These are phyloP conservation scores for Troilus luridus DNA, from an alignment of 2,888 invertebrate genomes.

Conservation along the genomic window DNA sequence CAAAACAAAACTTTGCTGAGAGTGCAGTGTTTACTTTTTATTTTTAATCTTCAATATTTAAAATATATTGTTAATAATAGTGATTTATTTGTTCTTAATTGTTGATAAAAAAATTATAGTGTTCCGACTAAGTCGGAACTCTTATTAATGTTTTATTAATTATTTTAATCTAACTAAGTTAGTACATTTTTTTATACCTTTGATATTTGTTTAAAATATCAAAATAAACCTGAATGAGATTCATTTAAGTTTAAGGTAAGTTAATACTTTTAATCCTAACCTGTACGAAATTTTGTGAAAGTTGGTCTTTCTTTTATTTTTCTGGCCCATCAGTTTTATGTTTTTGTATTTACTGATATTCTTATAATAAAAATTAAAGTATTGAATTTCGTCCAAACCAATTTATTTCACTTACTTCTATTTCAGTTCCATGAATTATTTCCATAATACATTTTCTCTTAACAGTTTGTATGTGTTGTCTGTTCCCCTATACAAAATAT, in stretches of 20 bases:
- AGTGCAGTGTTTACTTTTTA: neutral
- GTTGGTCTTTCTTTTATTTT: slow-evolving; percentile 20
- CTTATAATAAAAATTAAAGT: neutral
- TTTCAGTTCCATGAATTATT: neutral
- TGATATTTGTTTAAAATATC: slow-evolving; percentile 37
- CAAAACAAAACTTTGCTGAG: slow-evolving; percentile 36
- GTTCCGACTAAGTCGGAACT: slow-evolving; percentile 8
- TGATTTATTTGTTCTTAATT: slow-evolving; percentile 19
- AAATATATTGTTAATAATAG: neutral
- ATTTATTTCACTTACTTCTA: neutral
- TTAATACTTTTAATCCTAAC: neutral
- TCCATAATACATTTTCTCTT: neutral
- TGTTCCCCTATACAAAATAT: neutral
- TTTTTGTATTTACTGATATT: neutral
- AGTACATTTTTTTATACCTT: neutral
- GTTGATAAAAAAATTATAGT: neutral
- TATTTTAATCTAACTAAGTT: neutral
- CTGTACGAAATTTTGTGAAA: slow-evolving; percentile 3
- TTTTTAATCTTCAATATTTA: slow-evolving; percentile 10
- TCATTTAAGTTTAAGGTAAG: slow-evolving; percentile 40
- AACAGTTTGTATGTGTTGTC: neutral
- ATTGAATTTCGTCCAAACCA: neutral
- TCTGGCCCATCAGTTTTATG: slow-evolving; percentile 15
- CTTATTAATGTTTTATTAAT: neutral
- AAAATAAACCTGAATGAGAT: slow-evolving; percentile 22